These are phyloP conservation scores for Meganola albula DNA, from an alignment of 2,888 invertebrate genomes.

Conservation along the genomic window DNA sequence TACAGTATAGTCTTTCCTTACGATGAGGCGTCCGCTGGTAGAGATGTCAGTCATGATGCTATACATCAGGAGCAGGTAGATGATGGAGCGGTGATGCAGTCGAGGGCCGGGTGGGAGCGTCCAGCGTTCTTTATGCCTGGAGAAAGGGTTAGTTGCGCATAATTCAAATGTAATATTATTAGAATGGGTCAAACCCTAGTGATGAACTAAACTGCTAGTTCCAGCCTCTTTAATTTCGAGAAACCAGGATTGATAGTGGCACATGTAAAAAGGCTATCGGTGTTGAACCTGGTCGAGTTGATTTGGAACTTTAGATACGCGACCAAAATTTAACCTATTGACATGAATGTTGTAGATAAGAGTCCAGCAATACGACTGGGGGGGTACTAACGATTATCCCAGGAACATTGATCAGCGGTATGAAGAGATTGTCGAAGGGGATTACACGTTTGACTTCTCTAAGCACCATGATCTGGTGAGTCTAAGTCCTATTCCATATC, in stretches of 20 bases:
- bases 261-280: too few relatives aligned
- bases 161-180: too few relatives aligned
- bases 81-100: slow-evolving; percentile 92
- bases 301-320: too few relatives aligned
- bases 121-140: slow-evolving; percentile 86
- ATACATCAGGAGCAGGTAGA: slow-evolving; percentile 80
- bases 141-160: slow-evolving; percentile 41
- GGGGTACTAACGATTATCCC: slow-evolving; percentile 85
- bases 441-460: slow-evolving; percentile 89
- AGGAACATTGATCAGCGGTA: slow-evolving; percentile 83
- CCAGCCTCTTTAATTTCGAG: too few relatives aligned
- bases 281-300: too few relatives aligned
- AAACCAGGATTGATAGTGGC: too few relatives aligned
- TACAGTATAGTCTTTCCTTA: slow-evolving; percentile 87
- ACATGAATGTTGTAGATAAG: slow-evolving; percentile 57
- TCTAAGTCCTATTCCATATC: too few relatives aligned
- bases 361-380: slow-evolving; percentile 89
- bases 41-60: slow-evolving; percentile 76
- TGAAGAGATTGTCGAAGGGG: slow-evolving; percentile 82
- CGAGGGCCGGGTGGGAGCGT: slow-evolving; percentile 91
- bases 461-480: slow-evolving; percentile 86
- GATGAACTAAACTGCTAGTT: too few relatives aligned
- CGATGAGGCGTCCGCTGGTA: slow-evolving; percentile 89
- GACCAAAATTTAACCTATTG: too few relatives aligned
- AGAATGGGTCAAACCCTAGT: too few relatives aligned